phyloP scores from a whole-genome alignment of 2,888 invertebrate species.

The Amphimallon solstitiale region DNA sequence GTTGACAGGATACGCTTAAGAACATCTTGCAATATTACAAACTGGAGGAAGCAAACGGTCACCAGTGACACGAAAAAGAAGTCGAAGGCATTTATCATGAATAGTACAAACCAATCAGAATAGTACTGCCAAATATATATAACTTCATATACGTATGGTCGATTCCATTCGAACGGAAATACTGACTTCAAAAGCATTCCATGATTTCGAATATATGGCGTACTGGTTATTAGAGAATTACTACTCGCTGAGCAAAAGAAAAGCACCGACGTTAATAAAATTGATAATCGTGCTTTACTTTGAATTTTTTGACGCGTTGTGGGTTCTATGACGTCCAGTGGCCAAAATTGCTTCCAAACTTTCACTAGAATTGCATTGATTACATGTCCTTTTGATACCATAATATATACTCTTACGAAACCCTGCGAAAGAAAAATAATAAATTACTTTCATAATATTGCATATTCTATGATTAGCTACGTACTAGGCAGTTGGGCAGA shows the following conservation, averaged over 20 bases:
- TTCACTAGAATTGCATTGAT: conserved; percentile 29
- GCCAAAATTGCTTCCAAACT: conserved; percentile 37
- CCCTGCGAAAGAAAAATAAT: too few relatives aligned
- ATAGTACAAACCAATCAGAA: conserved; percentile 35
- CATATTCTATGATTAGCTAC: too few relatives aligned
- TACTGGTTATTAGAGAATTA: conserved; percentile 25
- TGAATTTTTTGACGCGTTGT: background rate
- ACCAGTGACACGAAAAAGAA: conserved; percentile 35
- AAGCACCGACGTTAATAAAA: background rate
- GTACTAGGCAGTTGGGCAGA: too few relatives aligned
- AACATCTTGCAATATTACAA: conserved; percentile 43
- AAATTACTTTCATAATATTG: too few relatives aligned
- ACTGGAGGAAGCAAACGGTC: conserved; percentile 31
- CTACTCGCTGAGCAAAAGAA: background rate
- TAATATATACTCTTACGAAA: conserved; percentile 33
- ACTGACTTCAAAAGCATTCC: conserved; percentile 38
- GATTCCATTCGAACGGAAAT: conserved; percentile 42
- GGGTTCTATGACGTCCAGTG: conserved; percentile 8
- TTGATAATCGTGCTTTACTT: background rate
- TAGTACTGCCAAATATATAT: conserved; percentile 42
- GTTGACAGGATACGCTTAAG: conserved; percentile 31
- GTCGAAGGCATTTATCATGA: conserved; percentile 34
- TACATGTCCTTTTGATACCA: conserved; percentile 21
- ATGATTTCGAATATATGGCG: conserved; percentile 27
- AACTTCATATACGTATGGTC: conserved; percentile 41